Conservation (phyloP, 2,113 vertebrate species). For the Machaerirhynchus nigripectus region DNA sequence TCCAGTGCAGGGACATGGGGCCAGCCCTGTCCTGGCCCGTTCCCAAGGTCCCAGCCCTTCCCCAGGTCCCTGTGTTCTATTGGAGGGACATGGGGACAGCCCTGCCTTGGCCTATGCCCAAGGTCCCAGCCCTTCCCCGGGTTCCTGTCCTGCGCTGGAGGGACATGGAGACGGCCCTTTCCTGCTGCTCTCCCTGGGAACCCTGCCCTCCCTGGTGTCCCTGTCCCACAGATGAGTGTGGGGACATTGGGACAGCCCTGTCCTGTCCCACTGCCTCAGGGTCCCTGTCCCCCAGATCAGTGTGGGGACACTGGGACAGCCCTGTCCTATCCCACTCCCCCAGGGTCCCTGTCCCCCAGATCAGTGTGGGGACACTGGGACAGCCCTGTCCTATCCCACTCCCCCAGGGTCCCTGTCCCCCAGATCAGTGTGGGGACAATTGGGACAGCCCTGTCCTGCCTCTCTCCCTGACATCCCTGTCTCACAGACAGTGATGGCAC, state of each 20-base stretch:
- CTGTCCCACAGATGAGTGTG: neutral
- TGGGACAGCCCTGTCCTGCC: neutral
- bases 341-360: too few relatives aligned
- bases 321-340: too few relatives aligned
- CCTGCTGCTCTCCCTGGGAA: neutral
- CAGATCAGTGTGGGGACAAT: neutral
- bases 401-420: too few relatives aligned
- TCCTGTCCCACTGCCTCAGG: too few relatives aligned
- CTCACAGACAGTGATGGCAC: neutral
- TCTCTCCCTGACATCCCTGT: neutral
- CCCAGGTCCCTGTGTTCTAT: accelerated
- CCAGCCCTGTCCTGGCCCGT: neutral
- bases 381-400: neutral
- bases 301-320: neutral
- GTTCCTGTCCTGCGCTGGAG: neutral
- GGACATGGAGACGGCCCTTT: neutral
- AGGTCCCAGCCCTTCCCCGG: neutral
- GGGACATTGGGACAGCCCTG: neutral
- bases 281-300: too few relatives aligned
- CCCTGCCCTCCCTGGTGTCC: neutral
- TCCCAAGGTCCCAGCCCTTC: neutral
- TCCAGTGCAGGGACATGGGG: neutral
- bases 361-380: too few relatives aligned
- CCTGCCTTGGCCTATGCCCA: neutral
- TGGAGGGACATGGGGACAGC: neutral